These are phyloP conservation scores for Archivesica marissinica DNA, from an alignment of 1,140 invertebrate genomes.

Conservation along the genomic window DNA sequence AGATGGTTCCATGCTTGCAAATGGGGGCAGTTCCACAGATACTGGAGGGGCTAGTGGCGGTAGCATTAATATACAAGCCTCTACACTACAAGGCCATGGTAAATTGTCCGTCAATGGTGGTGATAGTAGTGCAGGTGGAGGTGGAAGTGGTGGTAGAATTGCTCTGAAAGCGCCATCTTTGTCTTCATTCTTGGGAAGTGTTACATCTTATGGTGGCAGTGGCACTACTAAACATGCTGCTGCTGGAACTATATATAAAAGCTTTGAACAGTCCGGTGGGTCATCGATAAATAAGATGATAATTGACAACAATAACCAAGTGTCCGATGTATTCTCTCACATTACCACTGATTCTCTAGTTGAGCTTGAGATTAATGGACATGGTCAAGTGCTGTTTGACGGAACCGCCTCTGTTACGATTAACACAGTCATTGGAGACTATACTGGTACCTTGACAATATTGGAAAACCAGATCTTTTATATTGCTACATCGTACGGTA, in stretches of 20 bases:
- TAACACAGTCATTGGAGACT: slow-evolving; percentile 69
- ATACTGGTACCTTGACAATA: slow-evolving; percentile 67
- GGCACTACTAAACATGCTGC: slow-evolving; percentile 65
- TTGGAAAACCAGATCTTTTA: slow-evolving; percentile 62
- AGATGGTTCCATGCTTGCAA: slow-evolving; percentile 68
- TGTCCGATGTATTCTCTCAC: slow-evolving; percentile 54
- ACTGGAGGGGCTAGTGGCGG: slow-evolving; percentile 73
- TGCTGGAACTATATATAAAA: slow-evolving; percentile 70
- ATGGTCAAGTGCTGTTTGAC: slow-evolving; percentile 59
- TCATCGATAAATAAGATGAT: slow-evolving; percentile 49
- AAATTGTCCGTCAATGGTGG: slow-evolving; percentile 67
- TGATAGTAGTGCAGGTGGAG: slow-evolving; percentile 44
- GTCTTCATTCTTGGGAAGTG: slow-evolving; percentile 63
- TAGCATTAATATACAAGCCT: slow-evolving; percentile 65
- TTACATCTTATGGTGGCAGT: slow-evolving; percentile 66
- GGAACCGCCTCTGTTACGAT: slow-evolving; percentile 26
- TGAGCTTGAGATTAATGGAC: slow-evolving; percentile 60
- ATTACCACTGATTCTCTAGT: slow-evolving; percentile 51
- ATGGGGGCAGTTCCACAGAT: slow-evolving; percentile 51
- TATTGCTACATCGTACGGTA: slow-evolving; percentile 74
- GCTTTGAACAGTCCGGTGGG: slow-evolving; percentile 67
- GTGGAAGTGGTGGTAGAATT: slow-evolving; percentile 73
- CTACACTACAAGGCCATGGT: slow-evolving; percentile 71
- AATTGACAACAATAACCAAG: slow-evolving; percentile 64
- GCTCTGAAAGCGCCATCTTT: slow-evolving; percentile 49